Conservation (phyloP, 2,888 invertebrate genomes). For the Heteromurus nitidus region DNA sequence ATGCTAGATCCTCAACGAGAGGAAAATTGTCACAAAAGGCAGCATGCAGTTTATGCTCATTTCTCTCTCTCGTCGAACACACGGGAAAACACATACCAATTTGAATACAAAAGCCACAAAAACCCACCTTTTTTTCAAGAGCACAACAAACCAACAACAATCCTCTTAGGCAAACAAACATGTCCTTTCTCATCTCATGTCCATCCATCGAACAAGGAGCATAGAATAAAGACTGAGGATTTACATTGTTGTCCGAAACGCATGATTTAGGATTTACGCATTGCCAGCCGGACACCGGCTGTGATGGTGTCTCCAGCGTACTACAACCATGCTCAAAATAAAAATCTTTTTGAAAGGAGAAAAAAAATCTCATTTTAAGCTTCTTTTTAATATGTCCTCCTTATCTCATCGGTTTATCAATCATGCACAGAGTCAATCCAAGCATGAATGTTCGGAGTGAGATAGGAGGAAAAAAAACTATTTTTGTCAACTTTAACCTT, state of each 20-base stretch:
- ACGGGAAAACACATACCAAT: not conserved
- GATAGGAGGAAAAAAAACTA: slow-evolving; percentile 40
- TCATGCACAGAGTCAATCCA: slow-evolving; percentile 22
- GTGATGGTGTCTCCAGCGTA: slow-evolving; percentile 48
- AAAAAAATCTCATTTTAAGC: slow-evolving; percentile 34
- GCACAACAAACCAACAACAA: slow-evolving; percentile 8
- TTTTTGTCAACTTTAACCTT: slow-evolving; percentile 70
- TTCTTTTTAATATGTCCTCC: slow-evolving; percentile 56
- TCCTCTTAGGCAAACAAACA: slow-evolving; percentile 54
- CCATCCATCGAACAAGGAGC: slow-evolving; percentile 38
- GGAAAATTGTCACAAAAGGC: slow-evolving; percentile 42
- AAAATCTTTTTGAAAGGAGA: too few species aligned
- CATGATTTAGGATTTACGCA: slow-evolving; percentile 64
- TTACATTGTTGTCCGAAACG: slow-evolving; percentile 62
- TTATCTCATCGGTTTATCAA: slow-evolving; percentile 61
- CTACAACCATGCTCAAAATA: too few species aligned
- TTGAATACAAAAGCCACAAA: slow-evolving; percentile 38
- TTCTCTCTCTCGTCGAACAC: not conserved
- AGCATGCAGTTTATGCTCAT: slow-evolving; percentile 6
- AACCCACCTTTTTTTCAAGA: slow-evolving; percentile 36
- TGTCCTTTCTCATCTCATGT: slow-evolving; percentile 20
- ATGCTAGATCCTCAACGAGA: slow-evolving; percentile 3
- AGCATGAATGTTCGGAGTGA: slow-evolving; percentile 13
- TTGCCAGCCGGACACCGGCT: slow-evolving; percentile 65
- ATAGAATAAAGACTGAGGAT: slow-evolving; percentile 30